These are phyloP conservation scores for Mastacembelus armatus DNA, from an alignment of 2,797 vertebrate genomes.

Conservation along the genomic window DNA sequence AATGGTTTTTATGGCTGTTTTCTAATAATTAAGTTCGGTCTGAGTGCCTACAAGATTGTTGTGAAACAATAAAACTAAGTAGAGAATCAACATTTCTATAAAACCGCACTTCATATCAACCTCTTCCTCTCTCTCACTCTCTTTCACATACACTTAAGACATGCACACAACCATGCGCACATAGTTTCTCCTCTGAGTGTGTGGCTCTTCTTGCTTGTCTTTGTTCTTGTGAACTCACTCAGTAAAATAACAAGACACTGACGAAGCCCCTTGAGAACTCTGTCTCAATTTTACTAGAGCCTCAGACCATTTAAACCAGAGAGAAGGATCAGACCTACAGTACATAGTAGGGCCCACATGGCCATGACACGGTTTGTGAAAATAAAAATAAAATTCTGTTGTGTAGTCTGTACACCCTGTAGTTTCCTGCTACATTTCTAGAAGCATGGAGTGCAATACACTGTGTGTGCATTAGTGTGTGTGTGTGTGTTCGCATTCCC, in stretches of 20 bases:
- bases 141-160: not conserved
- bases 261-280: not conserved
- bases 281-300: not conserved
- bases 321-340: not conserved
- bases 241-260: too few relatives aligned
- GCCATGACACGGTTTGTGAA: not conserved
- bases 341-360: not conserved
- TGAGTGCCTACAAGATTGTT: not conserved
- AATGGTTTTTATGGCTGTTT: conserved; percentile 27
- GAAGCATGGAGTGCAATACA: not conserved
- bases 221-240: conserved; percentile 1
- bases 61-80: conserved; percentile 24
- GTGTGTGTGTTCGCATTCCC: not conserved
- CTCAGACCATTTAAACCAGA: conserved; percentile 5
- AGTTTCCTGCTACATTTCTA: conserved; percentile 10
- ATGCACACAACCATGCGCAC: not conserved
- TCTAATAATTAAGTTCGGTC: conserved; percentile 30
- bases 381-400: conserved; percentile 14
- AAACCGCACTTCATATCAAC: conserved; percentile 12
- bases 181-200: not conserved
- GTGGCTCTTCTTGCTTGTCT: conserved; percentile 7
- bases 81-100: conserved; percentile 21
- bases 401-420: not conserved
- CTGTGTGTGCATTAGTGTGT: not conserved
- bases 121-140: not conserved